These are phyloP conservation scores for Branchellion lobata DNA, from an alignment of 2,888 invertebrate species.

Conservation along the genomic window DNA sequence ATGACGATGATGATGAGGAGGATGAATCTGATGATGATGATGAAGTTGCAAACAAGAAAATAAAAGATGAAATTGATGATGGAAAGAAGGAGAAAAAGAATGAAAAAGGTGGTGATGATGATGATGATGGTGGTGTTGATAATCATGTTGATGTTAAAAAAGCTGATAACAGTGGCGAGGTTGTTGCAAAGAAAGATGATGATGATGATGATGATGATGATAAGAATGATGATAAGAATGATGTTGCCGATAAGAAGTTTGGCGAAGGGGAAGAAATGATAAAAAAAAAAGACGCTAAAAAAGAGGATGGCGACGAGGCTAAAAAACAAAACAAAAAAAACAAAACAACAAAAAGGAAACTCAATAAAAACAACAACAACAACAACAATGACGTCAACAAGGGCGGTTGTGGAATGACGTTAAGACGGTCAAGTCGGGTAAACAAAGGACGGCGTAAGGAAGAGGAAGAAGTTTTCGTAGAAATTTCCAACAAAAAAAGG, in stretches of 20 bases:
- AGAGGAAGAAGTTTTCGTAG: too few relatives aligned
- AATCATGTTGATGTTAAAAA: too few relatives aligned
- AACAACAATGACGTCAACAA: neutral
- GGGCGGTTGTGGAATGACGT: conserved; percentile 20
- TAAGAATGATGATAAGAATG: neutral
- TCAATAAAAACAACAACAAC: too few relatives aligned
- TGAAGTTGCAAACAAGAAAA: neutral
- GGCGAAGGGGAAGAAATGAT: neutral
- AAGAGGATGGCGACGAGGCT: neutral
- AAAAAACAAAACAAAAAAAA: too few relatives aligned
- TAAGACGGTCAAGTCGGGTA: conserved; percentile 50
- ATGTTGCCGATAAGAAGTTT: too few relatives aligned
- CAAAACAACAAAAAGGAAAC: too few relatives aligned
- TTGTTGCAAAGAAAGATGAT: neutral
- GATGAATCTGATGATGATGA: conserved; percentile 6
- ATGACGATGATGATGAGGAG: neutral
- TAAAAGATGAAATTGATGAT: neutral
- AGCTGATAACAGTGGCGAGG: too few relatives aligned
- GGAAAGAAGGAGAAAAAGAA: neutral
- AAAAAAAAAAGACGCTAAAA: neutral
- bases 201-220: neutral
- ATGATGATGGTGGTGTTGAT: too few relatives aligned
- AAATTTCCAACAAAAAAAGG: conserved; percentile 46
- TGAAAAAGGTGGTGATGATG: neutral
- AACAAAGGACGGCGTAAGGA: conserved; percentile 51